Base-by-base conservation (phyloP, 2,113 vertebrate species). In the Mus spicilegus region DNA sequence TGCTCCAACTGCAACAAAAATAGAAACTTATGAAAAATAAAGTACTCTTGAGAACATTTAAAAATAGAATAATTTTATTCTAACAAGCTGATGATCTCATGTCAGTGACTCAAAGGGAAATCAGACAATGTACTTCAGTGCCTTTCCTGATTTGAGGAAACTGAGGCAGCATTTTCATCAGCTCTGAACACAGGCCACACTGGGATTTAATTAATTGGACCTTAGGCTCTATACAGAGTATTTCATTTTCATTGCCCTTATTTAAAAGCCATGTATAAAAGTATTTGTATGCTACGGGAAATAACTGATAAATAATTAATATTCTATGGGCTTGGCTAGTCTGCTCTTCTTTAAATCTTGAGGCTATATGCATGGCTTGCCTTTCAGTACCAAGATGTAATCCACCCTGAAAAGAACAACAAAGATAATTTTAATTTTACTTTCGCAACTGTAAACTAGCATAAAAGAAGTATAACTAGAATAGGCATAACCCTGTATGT, bases 381-480 rank as follows among this genome's bases (percentile, higher is more conserved):
- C 14, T 87, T 73, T 95, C 20, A 94, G 0, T 69, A 7, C 24
- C 20, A 13, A 30, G 54, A 69, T 49, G 46, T 56, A 1, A 4
- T 81, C 20, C 17, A 61, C 42, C 17, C 89, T 4, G 36, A 39
- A 75, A 49, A 93, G 26, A 3, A 65, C 82, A 92, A 28, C 8
- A 85, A 69, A 87, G 22, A 63, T 39, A 86, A 85, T 88, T 95
- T 65, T 89, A 11, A 80, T 39, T 22, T 49, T 6, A 63, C 36
- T 95, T 80, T 97, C 95, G 92, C 63, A 76, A 61, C 2, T 72
- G 58, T 87, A 82, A 72, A 0, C 3, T 24, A 90, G 42, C 88
- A 54, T 96, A 97, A 90, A 97, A 96, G 95, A 98, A 97, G 89
- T 96, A 97, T 96, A 94, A 97, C 95, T 96, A 97, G 91, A 97